Percentiles rank a stretch among this genome's conserved stretches.
These are phyloP conservation scores for Conus canariensis DNA, from an alignment of 2,888 invertebrate genomes.

Conservation along the genomic window DNA sequence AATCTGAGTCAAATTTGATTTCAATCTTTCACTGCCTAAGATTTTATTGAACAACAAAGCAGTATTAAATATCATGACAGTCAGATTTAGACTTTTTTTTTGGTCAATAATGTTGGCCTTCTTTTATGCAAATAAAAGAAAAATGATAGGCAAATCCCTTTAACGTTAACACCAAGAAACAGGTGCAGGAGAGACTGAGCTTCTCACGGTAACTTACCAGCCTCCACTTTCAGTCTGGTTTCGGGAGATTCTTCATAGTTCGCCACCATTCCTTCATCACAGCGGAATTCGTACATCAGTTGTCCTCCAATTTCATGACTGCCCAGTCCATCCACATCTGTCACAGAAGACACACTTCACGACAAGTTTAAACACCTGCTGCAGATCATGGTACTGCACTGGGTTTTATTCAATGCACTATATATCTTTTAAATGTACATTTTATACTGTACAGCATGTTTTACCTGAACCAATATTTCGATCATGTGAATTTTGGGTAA, in stretches of 20 bases:
- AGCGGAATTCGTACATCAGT: constrained; percentile 83
- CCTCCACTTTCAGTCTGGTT: constrained; percentile 29
- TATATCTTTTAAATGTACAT: neutral
- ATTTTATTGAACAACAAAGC: too few species aligned
- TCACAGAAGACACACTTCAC: constrained; percentile 19
- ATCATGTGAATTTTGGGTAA: too few species aligned
- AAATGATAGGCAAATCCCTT: too few species aligned
- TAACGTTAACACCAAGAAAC: too few species aligned
- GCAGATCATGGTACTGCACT: neutral
- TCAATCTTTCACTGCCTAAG: too few species aligned
- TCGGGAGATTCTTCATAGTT: neutral
- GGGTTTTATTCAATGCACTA: neutral
- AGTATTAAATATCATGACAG: too few species aligned
- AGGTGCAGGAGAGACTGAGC: neutral
- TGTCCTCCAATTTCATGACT: constrained; percentile 85
- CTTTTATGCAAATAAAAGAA: too few species aligned
- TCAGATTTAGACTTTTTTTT: too few species aligned
- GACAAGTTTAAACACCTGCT: neutral
- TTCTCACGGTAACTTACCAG: neutral
- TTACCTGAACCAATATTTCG: too few species aligned
- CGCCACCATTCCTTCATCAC: neutral
- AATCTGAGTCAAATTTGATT: too few species aligned
- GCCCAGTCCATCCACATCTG: constrained; percentile 84
- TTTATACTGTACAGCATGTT: too few species aligned
- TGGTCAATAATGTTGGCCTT: too few species aligned